These are phyloP conservation scores for Meloidogyne chitwoodi DNA, from an alignment of 1,140 invertebrate genomes.

Conservation along the genomic window DNA sequence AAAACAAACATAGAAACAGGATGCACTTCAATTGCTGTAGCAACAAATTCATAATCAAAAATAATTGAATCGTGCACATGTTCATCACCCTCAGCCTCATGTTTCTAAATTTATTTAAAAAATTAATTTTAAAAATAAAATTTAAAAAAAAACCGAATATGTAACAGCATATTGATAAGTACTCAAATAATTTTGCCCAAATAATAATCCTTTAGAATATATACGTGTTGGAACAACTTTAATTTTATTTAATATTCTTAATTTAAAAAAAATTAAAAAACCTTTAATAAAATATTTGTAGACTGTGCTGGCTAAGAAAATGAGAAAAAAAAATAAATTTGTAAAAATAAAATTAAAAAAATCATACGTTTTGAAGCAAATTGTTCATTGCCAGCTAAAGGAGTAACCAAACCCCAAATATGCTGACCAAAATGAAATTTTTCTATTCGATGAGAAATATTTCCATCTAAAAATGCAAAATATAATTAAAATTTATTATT, in stretches of 20 bases:
- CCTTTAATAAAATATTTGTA: slow-evolving; percentile 47
- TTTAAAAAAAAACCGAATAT: slow-evolving; percentile 31
- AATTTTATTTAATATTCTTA: not conserved
- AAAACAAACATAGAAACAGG: slow-evolving; percentile 39
- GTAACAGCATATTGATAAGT: slow-evolving; percentile 58
- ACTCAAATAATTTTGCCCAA: slow-evolving; percentile 17
- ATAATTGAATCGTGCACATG: slow-evolving; percentile 50
- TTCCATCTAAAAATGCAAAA: slow-evolving; percentile 38
- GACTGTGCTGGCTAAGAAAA: slow-evolving; percentile 38
- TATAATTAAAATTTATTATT: not conserved
- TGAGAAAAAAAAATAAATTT: slow-evolving; percentile 24
- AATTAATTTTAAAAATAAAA: slow-evolving; percentile 1
- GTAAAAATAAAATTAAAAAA: not conserved
- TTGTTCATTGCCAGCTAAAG: slow-evolving; percentile 53
- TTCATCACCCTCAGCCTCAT: slow-evolving; percentile 38
- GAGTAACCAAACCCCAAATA: slow-evolving; percentile 53
- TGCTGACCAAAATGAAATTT: slow-evolving; percentile 54
- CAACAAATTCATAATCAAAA: slow-evolving; percentile 54
- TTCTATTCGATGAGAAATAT: slow-evolving; percentile 58
- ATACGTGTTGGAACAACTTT: slow-evolving; percentile 53
- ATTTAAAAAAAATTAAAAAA: not conserved
- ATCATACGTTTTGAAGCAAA: slow-evolving; percentile 42
- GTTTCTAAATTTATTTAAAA: slow-evolving; percentile 37
- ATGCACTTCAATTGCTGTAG: slow-evolving; percentile 51
- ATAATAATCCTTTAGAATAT: slow-evolving; percentile 33